phyloP scores from a whole-genome alignment of 2,113 vertebrate genomes.

The Varanus komodoensis region DNA sequence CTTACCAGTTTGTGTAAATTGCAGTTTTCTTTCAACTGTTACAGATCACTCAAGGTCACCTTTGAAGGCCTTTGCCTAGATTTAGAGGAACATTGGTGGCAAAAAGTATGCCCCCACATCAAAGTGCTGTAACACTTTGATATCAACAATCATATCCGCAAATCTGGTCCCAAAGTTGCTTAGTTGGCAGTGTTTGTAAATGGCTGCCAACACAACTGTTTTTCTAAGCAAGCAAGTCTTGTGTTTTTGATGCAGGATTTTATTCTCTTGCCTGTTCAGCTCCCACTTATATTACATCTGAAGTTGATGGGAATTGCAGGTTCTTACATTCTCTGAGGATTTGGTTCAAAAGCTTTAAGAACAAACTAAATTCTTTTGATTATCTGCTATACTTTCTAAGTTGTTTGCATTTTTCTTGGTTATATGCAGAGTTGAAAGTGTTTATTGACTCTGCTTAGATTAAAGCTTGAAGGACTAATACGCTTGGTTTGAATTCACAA shows the following conservation, averaged over 20 bases:
- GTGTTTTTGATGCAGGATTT: constrained; percentile 9
- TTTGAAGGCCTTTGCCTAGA: constrained; percentile 58
- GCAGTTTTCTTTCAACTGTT: constrained; percentile 54
- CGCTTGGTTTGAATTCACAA: not conserved
- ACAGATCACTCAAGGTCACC: constrained; percentile 51
- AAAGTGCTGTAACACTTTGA: not conserved
- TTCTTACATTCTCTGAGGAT: constrained; percentile 10
- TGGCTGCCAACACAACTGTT: not conserved
- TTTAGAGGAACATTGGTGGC: not conserved
- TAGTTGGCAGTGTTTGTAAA: constrained; percentile 4
- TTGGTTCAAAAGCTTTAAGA: not conserved
- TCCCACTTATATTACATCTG: constrained; percentile 23
- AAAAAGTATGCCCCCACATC: not conserved
- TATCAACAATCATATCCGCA: not conserved
- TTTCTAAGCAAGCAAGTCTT: constrained; percentile 3
- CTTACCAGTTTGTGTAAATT: constrained; percentile 63
- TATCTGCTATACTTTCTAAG: constrained; percentile 33
- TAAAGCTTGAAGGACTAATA: constrained; percentile 19
- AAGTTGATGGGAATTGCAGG: constrained; percentile 38
- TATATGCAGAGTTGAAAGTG: not conserved
- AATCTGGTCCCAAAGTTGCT: constrained; percentile 7
- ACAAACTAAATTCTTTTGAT: constrained; percentile 23
- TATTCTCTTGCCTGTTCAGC: constrained; percentile 6
- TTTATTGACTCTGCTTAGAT: not conserved
- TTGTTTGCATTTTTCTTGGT: constrained; percentile 16